These are phyloP conservation scores for Anguilla japonica DNA, from an alignment of 2,113 vertebrate genomes.

Conservation along the genomic window DNA sequence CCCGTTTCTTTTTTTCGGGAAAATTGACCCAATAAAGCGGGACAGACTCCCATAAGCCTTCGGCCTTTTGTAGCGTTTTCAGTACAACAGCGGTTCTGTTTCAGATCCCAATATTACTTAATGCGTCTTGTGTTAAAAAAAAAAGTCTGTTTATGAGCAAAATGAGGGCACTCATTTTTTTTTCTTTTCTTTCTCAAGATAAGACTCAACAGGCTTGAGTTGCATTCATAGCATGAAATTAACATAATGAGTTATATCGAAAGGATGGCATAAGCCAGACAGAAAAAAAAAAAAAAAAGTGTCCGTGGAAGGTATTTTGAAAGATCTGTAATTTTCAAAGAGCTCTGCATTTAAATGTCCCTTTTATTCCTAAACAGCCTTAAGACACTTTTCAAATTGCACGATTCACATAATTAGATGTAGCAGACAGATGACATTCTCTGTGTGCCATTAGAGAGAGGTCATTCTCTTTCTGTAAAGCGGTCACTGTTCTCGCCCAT, in stretches of 20 bases:
- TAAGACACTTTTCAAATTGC: slow-evolving; percentile 79
- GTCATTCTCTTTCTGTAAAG: slow-evolving; percentile 86
- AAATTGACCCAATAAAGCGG: slow-evolving; percentile 87
- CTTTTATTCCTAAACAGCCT: slow-evolving; percentile 88
- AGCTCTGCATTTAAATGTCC: slow-evolving; percentile 79
- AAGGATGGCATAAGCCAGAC: slow-evolving; percentile 80
- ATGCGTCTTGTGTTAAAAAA: slow-evolving; percentile 75
- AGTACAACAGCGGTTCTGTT: slow-evolving; percentile 87
- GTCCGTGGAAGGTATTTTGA: slow-evolving; percentile 87
- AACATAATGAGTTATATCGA: slow-evolving; percentile 89
- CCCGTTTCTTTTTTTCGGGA: slow-evolving; percentile 60
- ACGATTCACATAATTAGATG: slow-evolving; percentile 90
- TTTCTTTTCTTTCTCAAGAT: slow-evolving; percentile 6
- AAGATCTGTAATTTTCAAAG: slow-evolving; percentile 87
- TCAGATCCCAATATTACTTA: slow-evolving; percentile 82
- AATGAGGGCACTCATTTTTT: slow-evolving; percentile 78
- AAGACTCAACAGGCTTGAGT: slow-evolving; percentile 75
- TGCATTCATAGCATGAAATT: slow-evolving; percentile 86
- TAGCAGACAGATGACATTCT: slow-evolving; percentile 89
- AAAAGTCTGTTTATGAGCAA: slow-evolving; percentile 79
- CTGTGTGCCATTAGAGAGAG: slow-evolving; percentile 87
- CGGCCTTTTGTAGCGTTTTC: slow-evolving; percentile 84
- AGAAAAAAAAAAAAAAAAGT: slow-evolving; percentile 50
- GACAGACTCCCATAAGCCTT: slow-evolving; percentile 83
- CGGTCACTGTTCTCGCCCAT: slow-evolving; percentile 84